phyloP scores from a whole-genome alignment of 2,113 vertebrate species.

The Xyliphius kryptos region DNA sequence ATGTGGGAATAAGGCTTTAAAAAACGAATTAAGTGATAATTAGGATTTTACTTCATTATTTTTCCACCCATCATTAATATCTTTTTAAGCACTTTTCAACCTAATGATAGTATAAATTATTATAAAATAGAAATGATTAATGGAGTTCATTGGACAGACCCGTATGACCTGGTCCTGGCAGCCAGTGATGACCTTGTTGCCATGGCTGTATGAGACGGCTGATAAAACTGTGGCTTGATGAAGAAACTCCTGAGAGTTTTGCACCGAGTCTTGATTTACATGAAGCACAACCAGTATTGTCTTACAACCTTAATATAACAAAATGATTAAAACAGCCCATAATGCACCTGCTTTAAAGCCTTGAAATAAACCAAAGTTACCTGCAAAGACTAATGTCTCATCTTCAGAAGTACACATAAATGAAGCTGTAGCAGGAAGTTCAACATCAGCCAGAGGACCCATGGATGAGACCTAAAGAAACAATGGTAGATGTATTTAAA shows the following conservation, averaged over 20 bases:
- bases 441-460: slow-evolving; percentile 41
- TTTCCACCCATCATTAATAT: too few species aligned
- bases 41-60: too few species aligned
- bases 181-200: slow-evolving; percentile 57
- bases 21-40: too few species aligned
- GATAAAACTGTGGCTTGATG: slow-evolving; percentile 61
- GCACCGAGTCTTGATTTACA: slow-evolving; percentile 48
- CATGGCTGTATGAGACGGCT: slow-evolving; percentile 50
- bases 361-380: slow-evolving; percentile 46
- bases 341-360: too few species aligned
- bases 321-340: background rate
- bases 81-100: too few species aligned
- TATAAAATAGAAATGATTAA: background rate
- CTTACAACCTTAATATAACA: slow-evolving; percentile 57
- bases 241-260: slow-evolving; percentile 55
- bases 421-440: slow-evolving; percentile 59
- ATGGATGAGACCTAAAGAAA: slow-evolving; percentile 57
- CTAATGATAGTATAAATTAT: too few species aligned
- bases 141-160: slow-evolving; percentile 46
- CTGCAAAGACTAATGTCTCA: slow-evolving; percentile 68
- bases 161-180: slow-evolving; percentile 67
- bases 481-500: too few species aligned
- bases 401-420: slow-evolving; percentile 63
- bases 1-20: too few species aligned
- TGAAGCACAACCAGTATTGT: slow-evolving; percentile 55